phyloP scores from a whole-genome alignment of 1,140 invertebrate species.

The Rhagoletis pomonella region DNA sequence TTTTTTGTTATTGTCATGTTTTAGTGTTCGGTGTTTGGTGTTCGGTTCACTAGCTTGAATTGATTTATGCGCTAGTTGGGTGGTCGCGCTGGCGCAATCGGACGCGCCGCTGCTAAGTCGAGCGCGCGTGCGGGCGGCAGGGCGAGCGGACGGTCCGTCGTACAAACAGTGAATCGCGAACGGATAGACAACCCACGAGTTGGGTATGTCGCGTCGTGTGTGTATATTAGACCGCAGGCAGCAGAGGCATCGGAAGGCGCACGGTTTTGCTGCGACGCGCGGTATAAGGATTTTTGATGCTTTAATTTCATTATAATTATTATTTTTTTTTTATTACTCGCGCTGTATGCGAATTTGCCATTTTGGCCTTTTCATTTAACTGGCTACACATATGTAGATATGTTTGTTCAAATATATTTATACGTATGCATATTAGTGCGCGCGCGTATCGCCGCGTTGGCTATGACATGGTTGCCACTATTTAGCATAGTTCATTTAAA shows the following conservation, averaged over 20 bases:
- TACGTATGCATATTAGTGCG: neutral
- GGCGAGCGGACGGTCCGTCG: too few species aligned
- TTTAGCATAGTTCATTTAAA: too few species aligned
- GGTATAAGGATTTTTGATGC: neutral
- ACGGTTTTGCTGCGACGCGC: neutral
- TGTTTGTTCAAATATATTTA: neutral
- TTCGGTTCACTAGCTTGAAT: constrained; percentile 31
- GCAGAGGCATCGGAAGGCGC: neutral
- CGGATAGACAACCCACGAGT: neutral
- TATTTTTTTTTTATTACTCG: neutral
- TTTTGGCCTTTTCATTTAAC: constrained; percentile 24
- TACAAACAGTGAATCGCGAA: neutral
- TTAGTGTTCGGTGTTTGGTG: constrained; percentile 2
- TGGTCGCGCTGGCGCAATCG: constrained; percentile 37
- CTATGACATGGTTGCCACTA: neutral
- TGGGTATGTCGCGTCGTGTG: neutral
- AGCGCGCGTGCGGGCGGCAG: neutral
- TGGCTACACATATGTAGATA: neutral
- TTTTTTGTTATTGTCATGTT: neutral
- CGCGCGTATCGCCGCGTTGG: neutral
- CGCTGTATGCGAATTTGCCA: constrained; percentile 25
- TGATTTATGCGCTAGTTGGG: constrained; percentile 43
- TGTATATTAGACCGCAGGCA: neutral
- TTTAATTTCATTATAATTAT: neutral
- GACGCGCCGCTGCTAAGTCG: constrained; percentile 19